Evolutionary conservation across 1,140 invertebrate genomes (phyloP).

Genomic region (Zaprionus tsacasi): DNA sequence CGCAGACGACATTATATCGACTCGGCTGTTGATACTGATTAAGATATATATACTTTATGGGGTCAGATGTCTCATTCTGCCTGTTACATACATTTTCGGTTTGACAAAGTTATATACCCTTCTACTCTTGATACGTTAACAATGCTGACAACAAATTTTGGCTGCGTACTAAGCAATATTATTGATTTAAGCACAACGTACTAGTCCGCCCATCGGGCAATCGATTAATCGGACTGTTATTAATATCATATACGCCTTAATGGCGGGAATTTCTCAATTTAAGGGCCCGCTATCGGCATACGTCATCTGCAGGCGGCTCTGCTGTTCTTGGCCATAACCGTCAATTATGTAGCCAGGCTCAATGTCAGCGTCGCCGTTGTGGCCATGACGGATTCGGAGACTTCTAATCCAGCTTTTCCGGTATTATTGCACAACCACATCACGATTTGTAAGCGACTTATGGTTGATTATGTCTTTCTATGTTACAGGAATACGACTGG

Average conservation of each 20-base stretch:
- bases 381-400: conserved; percentile 87
- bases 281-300: conserved; percentile 84
- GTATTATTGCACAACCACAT: conserved; percentile 29
- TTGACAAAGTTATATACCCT: no score
- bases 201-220: background rate
- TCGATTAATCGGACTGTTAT: background rate
- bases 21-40: no score
- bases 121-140: no score
- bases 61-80: no score
- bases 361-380: conserved; percentile 89
- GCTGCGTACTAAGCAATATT: conserved; percentile 26
- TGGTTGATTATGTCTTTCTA: background rate
- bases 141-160: background rate
- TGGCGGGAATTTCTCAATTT: background rate
- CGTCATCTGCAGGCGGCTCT: conserved; percentile 87
- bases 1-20: no score
- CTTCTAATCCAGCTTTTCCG: conserved; percentile 61
- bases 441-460: background rate
- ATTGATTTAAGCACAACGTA: conserved; percentile 5
- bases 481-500: conserved; percentile 84
- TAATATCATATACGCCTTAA: background rate
- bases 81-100: no score
- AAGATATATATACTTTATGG: no score
- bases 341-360: conserved; percentile 87
- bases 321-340: conserved; percentile 86